A percentile compares a stretch with the other conserved stretches of the same genome.
phyloP scores from a whole-genome alignment of 2,113 vertebrate species.

The Elaphurus davidianus region DNA sequence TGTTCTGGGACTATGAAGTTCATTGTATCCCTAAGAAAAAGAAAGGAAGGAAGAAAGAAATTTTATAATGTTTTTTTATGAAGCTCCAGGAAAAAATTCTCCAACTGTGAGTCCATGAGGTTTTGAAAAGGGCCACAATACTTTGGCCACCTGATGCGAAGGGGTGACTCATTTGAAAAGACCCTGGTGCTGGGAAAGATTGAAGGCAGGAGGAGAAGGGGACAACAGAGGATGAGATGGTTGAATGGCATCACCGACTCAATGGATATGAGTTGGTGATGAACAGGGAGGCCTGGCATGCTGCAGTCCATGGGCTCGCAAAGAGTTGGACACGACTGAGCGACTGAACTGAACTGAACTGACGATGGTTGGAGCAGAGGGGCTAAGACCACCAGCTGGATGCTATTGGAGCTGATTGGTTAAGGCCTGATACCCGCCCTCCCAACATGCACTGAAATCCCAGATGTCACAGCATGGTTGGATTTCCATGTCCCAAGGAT shows the following conservation, averaged over 20 bases:
- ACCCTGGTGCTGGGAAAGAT: background rate
- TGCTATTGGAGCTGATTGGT: background rate
- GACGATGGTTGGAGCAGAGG: background rate
- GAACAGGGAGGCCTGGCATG: background rate
- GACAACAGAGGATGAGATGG: rapidly evolving
- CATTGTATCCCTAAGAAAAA: background rate
- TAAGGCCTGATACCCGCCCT: no score
- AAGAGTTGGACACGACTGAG: background rate
- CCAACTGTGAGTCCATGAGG: background rate
- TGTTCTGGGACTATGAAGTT: background rate
- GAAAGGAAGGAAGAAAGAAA: background rate
- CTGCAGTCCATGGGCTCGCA: background rate
- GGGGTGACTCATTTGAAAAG: background rate
- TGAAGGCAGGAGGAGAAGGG: background rate
- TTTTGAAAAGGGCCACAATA: background rate
- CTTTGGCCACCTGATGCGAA: background rate
- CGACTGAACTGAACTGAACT: background rate
- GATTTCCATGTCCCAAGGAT: background rate
- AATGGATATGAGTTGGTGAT: background rate
- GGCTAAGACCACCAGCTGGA: background rate
- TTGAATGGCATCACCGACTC: background rate
- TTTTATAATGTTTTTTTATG: background rate
- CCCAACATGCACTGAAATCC: background rate
- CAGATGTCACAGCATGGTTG: no score
- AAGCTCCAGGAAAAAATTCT: background rate